These are phyloP conservation scores for Stomorhina lunata DNA, from an alignment of 2,888 invertebrate species.

Conservation along the genomic window DNA sequence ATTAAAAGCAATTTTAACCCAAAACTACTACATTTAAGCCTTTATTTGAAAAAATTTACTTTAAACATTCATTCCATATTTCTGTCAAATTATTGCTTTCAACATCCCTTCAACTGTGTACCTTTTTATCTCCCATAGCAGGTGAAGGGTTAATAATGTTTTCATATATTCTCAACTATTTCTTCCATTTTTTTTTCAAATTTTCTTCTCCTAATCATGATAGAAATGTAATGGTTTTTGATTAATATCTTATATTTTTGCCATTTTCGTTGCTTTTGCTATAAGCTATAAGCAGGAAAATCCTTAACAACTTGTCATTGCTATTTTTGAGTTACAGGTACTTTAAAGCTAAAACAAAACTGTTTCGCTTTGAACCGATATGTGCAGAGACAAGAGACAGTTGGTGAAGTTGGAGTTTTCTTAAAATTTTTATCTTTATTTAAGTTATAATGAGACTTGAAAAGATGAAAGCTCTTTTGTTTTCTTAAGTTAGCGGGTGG, in stretches of 20 bases:
- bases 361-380: neutral
- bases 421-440: constrained; percentile 28
- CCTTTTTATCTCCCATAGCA: neutral
- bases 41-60: too few relatives aligned
- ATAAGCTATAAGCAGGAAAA: neutral
- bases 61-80: too few relatives aligned
- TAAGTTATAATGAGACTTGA: constrained; percentile 60
- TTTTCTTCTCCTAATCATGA: constrained; percentile 45
- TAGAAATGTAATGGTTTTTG: constrained; percentile 60
- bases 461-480: constrained; percentile 55
- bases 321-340: constrained; percentile 44
- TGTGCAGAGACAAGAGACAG: neutral
- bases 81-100: too few relatives aligned
- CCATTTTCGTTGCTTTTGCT: constrained; percentile 42
- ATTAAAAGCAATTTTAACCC: too few relatives aligned
- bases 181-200: too few relatives aligned
- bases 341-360: too few relatives aligned
- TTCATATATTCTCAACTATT: constrained; percentile 26
- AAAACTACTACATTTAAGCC: too few relatives aligned
- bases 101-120: too few relatives aligned
- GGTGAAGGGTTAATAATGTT: constrained; percentile 1
- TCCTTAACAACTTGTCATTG: constrained; percentile 44
- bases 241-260: constrained; percentile 61
- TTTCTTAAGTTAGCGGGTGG: constrained; percentile 57
- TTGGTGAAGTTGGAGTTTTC: neutral